Conservation (phyloP, 2,888 invertebrate genomes). For the Lycocerus yunnanus region DNA sequence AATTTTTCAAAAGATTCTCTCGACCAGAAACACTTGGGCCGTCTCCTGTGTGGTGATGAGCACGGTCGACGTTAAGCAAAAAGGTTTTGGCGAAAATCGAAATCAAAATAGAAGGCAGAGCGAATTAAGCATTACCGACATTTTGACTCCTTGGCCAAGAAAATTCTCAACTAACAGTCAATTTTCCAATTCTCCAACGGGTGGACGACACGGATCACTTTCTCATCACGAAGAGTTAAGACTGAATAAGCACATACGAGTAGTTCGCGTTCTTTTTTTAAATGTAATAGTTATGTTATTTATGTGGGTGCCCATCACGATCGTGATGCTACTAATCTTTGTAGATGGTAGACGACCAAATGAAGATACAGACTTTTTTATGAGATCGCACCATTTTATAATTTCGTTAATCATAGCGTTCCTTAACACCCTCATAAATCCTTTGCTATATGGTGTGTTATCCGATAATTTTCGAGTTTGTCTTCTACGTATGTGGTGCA, state of each 20-base stretch:
- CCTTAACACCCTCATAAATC: constrained; percentile 62
- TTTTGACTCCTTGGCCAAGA: constrained; percentile 57
- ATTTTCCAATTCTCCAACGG: constrained; percentile 42
- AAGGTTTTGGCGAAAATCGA: constrained; percentile 32
- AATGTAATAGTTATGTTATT: constrained; percentile 62
- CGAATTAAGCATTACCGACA: constrained; percentile 58
- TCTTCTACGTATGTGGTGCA: constrained; percentile 54
- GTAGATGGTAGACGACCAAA: constrained; percentile 58
- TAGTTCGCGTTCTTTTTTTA: constrained; percentile 59
- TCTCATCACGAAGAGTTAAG: constrained; percentile 59
- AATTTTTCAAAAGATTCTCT: constrained; percentile 60
- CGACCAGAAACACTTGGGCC: constrained; percentile 59
- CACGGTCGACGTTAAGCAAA: constrained; percentile 39
- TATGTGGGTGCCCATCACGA: constrained; percentile 63
- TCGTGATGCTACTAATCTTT: constrained; percentile 60
- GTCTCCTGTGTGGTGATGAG: constrained; percentile 55
- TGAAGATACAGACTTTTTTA: constrained; percentile 58
- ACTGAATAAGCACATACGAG: constrained; percentile 60
- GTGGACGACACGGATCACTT: constrained; percentile 54
- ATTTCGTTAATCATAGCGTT: constrained; percentile 58
- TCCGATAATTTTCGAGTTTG: constrained; percentile 61
- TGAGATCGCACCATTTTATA: constrained; percentile 60
- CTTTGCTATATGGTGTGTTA: constrained; percentile 60
- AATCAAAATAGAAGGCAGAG: constrained; percentile 55
- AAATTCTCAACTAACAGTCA: constrained; percentile 54